phyloP scores from a whole-genome alignment of 2,888 invertebrate species.

The Muschampia plurimacula region DNA sequence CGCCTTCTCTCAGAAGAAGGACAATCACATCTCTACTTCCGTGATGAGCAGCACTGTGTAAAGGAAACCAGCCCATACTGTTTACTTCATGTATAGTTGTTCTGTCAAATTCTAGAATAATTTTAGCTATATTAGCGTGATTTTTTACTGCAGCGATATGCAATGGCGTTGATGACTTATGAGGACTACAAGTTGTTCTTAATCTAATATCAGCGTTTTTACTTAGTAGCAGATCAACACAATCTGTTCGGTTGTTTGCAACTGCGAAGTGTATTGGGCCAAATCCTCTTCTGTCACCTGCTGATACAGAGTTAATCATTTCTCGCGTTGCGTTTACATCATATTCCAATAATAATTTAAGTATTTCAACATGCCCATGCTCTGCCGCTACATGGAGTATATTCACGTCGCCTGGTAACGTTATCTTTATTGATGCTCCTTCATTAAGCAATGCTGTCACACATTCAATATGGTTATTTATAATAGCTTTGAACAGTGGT shows the following conservation, averaged over 20 bases:
- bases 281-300: conserved; percentile 71
- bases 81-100: conserved; percentile 76
- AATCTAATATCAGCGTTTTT: conserved; percentile 75
- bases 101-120: conserved; percentile 69
- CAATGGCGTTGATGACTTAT: conserved; percentile 74
- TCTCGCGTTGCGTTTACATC: conserved; percentile 63
- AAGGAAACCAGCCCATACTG: conserved; percentile 67
- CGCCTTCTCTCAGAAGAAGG: conserved; percentile 73
- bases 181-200: conserved; percentile 71
- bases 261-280: conserved; percentile 86
- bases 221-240: conserved; percentile 73
- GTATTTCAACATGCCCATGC: conserved; percentile 81
- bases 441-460: conserved; percentile 73
- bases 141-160: conserved; percentile 79
- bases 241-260: conserved; percentile 75
- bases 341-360: conserved; percentile 79
- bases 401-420: conserved; percentile 76
- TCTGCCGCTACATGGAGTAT: conserved; percentile 87
- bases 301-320: conserved; percentile 66
- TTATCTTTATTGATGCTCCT: conserved; percentile 75
- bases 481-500: conserved; percentile 77
- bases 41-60: conserved; percentile 81
- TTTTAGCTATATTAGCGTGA: conserved; percentile 65
- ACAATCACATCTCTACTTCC: conserved; percentile 86
- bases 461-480: conserved; percentile 70